phyloP scores from a whole-genome alignment of 2,113 vertebrate species.

The Pedetes capensis region DNA sequence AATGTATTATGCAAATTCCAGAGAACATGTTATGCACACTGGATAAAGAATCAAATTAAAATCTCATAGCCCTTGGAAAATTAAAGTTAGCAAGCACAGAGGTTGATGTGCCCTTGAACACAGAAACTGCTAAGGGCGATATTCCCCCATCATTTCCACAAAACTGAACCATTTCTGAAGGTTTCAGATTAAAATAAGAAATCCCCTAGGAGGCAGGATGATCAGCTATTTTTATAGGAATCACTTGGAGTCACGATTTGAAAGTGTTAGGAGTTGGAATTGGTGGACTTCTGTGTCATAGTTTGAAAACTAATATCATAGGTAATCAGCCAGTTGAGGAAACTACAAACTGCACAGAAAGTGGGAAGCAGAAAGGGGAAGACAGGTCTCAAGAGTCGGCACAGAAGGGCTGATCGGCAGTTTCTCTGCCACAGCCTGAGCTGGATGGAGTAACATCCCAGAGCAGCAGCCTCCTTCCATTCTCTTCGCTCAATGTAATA shows the following conservation, averaged over 20 bases:
- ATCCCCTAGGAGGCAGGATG: slow-evolving; percentile 75
- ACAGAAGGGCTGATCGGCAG: slow-evolving; percentile 59
- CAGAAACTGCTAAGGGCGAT: slow-evolving; percentile 75
- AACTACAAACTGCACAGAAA: slow-evolving; percentile 65
- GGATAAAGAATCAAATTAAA: slow-evolving; percentile 86
- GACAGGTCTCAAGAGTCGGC: not conserved
- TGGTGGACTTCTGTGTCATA: slow-evolving; percentile 76
- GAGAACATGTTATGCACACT: slow-evolving; percentile 76
- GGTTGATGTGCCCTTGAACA: slow-evolving; percentile 80
- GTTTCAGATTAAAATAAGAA: slow-evolving; percentile 73
- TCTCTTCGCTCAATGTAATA: slow-evolving; percentile 74
- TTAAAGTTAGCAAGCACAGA: slow-evolving; percentile 80
- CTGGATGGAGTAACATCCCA: too few species aligned
- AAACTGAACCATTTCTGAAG: slow-evolving; percentile 73
- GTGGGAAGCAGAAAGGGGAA: slow-evolving; percentile 21
- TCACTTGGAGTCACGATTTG: slow-evolving; percentile 71
- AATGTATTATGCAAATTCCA: slow-evolving; percentile 81
- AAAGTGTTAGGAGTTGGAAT: slow-evolving; percentile 71
- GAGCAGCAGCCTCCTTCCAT: too few species aligned
- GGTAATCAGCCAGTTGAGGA: slow-evolving; percentile 58
- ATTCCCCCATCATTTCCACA: slow-evolving; percentile 70
- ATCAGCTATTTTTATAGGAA: slow-evolving; percentile 73
- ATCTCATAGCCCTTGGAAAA: slow-evolving; percentile 82
- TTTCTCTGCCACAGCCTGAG: slow-evolving; percentile 36
- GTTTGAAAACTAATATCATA: slow-evolving; percentile 77